These are phyloP conservation scores for Philereme vetulata DNA, from an alignment of 2,888 invertebrate species.

Conservation along the genomic window DNA sequence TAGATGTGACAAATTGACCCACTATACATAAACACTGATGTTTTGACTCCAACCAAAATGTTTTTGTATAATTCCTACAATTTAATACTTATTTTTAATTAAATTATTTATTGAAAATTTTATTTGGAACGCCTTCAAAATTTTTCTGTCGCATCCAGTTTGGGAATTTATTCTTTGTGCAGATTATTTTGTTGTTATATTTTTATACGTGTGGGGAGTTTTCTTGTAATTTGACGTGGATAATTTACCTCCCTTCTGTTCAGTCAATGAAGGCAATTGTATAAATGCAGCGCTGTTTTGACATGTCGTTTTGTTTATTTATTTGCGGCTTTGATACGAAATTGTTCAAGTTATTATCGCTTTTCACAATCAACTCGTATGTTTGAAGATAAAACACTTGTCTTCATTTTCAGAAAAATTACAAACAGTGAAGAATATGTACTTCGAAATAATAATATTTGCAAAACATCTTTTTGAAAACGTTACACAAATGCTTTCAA, in stretches of 20 bases:
- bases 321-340: slow-evolving; percentile 43
- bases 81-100: slow-evolving; percentile 42
- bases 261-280: slow-evolving; percentile 70
- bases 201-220: slow-evolving; percentile 51
- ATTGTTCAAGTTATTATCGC: slow-evolving; percentile 36
- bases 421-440: not conserved
- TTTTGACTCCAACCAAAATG: slow-evolving; percentile 53
- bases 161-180: slow-evolving; percentile 19
- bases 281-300: slow-evolving; percentile 59
- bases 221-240: slow-evolving; percentile 67
- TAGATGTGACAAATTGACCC: slow-evolving; percentile 53
- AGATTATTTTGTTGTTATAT: slow-evolving; percentile 52
- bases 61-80: slow-evolving; percentile 49
- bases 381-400: slow-evolving; percentile 16
- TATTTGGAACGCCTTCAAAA: slow-evolving; percentile 42
- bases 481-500: slow-evolving; percentile 1
- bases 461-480: no score
- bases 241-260: slow-evolving; percentile 59
- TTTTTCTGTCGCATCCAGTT: slow-evolving; percentile 45
- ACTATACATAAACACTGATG: slow-evolving; percentile 46
- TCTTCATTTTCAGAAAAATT: not conserved
- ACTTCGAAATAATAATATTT: no score
- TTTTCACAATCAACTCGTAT: slow-evolving; percentile 38
- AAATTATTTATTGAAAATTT: slow-evolving; percentile 47
- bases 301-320: slow-evolving; percentile 59